Conservation (phyloP, 2,797 vertebrate species). For the Pristis pectinata region DNA sequence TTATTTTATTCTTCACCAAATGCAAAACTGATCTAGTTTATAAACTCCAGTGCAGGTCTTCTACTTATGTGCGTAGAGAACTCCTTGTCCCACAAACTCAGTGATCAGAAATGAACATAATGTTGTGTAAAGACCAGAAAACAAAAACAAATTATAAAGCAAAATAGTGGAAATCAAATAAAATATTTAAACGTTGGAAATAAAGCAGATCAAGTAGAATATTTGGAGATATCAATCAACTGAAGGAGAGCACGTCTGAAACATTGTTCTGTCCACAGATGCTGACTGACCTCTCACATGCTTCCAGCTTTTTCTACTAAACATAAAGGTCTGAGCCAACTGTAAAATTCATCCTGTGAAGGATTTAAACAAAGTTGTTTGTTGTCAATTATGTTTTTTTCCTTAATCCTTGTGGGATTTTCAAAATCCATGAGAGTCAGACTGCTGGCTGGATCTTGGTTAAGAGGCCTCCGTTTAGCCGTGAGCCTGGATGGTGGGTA, state of each 20-base stretch:
- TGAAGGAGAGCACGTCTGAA: not conserved
- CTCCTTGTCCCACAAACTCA: not conserved
- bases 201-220: not conserved
- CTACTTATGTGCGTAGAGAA: not conserved
- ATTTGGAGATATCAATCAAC: not conserved
- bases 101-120: not conserved
- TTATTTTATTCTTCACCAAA: not conserved
- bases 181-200: not conserved
- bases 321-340: not conserved
- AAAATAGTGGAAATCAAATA: not conserved
- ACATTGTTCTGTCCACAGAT: not conserved
- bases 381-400: not conserved
- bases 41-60: not conserved
- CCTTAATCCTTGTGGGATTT: not conserved
- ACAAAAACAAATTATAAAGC: not conserved
- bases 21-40: not conserved
- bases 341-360: not conserved
- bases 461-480: not conserved
- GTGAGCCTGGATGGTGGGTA: not conserved
- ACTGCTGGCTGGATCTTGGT: not conserved
- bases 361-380: not conserved
- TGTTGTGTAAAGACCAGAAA: not conserved
- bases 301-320: not conserved
- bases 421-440: not conserved
- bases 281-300: too few relatives aligned